Percentiles rank a stretch among this genome's conserved stretches.
Evolutionary conservation across 64 coral and sea anemone species (phyloP).

Genomic region (Orbicella faveolata): DNA sequence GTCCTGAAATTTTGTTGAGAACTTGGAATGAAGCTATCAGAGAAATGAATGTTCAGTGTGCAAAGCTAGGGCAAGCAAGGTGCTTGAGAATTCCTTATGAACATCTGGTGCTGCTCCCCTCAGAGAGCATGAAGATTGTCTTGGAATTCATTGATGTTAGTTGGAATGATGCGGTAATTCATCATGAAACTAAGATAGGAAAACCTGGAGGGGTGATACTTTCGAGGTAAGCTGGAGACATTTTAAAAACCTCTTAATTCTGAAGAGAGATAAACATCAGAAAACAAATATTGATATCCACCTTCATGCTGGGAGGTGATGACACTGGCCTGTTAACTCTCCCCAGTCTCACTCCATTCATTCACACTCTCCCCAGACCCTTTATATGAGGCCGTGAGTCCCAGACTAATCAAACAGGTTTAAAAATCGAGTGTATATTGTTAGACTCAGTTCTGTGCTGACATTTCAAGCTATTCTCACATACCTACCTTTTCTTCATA

Average conservation of each 20-base stretch:
- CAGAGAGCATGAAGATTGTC: slow-evolving; percentile 63
- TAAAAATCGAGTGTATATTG: not conserved
- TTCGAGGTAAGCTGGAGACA: slow-evolving; percentile 52
- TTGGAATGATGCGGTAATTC: slow-evolving; percentile 86
- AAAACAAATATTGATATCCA: not conserved
- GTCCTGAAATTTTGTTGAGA: slow-evolving; percentile 46
- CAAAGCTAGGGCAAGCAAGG: slow-evolving; percentile 28
- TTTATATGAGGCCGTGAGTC: too few relatives aligned
- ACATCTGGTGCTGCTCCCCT: slow-evolving; percentile 73
- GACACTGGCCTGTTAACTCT: too few relatives aligned
- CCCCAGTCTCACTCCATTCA: too few relatives aligned
- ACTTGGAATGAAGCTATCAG: slow-evolving; percentile 68
- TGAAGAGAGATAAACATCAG: too few relatives aligned
- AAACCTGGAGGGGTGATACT: slow-evolving; percentile 75
- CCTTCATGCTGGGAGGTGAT: too few relatives aligned
- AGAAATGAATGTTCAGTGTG: slow-evolving; percentile 74
- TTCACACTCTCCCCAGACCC: too few relatives aligned
- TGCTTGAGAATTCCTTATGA: slow-evolving; percentile 88
- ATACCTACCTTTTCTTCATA: not conserved
- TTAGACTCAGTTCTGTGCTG: too few relatives aligned
- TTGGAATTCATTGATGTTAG: slow-evolving; percentile 63
- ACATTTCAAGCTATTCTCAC: too few relatives aligned
- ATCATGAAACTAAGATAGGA: slow-evolving; percentile 75
- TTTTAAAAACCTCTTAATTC: not conserved
- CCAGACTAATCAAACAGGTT: not conserved